A percentile compares a stretch with the other conserved stretches of the same genome.
Conservation (phyloP, 1,140 invertebrate genomes). For the Lithobius niger region DNA sequence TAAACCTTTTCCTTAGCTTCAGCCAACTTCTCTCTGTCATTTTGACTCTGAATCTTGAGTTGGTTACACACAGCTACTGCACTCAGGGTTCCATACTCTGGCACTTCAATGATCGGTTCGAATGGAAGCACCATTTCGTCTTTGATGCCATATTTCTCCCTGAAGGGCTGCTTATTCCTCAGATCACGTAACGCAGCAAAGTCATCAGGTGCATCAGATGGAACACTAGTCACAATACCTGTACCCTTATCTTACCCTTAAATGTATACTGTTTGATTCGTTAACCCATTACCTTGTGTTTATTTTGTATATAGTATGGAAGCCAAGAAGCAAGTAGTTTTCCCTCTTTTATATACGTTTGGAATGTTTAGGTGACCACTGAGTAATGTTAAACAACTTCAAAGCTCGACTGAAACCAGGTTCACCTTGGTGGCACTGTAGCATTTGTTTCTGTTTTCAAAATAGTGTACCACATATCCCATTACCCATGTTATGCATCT, state of each 20-base stretch:
- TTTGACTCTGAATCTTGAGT: conserved; percentile 93
- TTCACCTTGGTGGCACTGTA: too few relatives aligned
- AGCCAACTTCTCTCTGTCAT: conserved; percentile 83
- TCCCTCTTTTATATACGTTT: too few relatives aligned
- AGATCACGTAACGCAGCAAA: conserved; percentile 89
- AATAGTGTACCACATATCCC: too few relatives aligned
- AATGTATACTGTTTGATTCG: too few relatives aligned
- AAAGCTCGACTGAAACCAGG: too few relatives aligned
- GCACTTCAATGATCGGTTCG: conserved; percentile 87
- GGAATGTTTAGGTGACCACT: too few relatives aligned
- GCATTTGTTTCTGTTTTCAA: too few relatives aligned
- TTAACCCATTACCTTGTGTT: too few relatives aligned
- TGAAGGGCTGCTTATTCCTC: conserved; percentile 83
- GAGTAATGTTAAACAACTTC: too few relatives aligned
- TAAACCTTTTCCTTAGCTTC: conserved; percentile 96
- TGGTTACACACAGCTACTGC: conserved; percentile 75
- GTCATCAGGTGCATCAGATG: conserved; percentile 97
- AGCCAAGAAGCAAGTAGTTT: too few relatives aligned
- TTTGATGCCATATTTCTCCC: conserved; percentile 83
- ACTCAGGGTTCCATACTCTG: conserved; percentile 70
- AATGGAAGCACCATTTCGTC: conserved; percentile 91
- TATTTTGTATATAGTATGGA: too few relatives aligned
- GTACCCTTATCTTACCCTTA: conserved; percentile 83
- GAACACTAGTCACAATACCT: conserved; percentile 94
- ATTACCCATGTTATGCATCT: too few relatives aligned